These are phyloP conservation scores for Sandelia bainsii DNA, from an alignment of 2,797 vertebrate genomes.

Conservation along the genomic window DNA sequence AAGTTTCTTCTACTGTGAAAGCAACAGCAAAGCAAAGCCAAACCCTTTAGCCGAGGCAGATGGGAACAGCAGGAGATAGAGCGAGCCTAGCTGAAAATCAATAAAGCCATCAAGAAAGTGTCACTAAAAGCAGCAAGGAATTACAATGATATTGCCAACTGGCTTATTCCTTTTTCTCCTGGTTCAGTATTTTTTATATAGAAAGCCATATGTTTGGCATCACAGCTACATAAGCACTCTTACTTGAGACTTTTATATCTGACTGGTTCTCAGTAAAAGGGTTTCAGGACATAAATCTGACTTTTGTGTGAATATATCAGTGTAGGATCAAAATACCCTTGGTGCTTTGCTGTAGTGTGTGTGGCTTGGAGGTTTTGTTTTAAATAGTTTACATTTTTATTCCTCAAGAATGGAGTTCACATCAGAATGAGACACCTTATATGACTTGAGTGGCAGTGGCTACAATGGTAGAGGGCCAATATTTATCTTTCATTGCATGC, in stretches of 20 bases:
- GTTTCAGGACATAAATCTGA: slow-evolving; percentile 34
- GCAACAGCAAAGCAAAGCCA: slow-evolving; percentile 17
- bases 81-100: slow-evolving; percentile 36
- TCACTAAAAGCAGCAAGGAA: slow-evolving; percentile 38
- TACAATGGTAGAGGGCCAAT: fast-evolving
- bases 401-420: background rate
- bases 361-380: background rate
- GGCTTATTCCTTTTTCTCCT: slow-evolving; percentile 26
- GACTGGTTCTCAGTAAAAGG: slow-evolving; percentile 8
- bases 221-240: background rate
- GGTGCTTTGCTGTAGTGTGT: background rate
- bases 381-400: slow-evolving; percentile 6
- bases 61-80: slow-evolving; percentile 38
- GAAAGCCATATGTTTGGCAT: slow-evolving; percentile 58
- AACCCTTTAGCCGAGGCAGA: slow-evolving; percentile 37
- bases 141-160: slow-evolving; percentile 47
- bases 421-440: background rate
- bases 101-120: slow-evolving; percentile 56
- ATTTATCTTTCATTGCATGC: background rate
- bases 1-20: slow-evolving; percentile 30
- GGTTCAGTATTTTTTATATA: slow-evolving; percentile 32
- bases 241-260: slow-evolving; percentile 1
- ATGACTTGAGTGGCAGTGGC: background rate
- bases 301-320: slow-evolving; percentile 21
- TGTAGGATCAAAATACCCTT: slow-evolving; percentile 10